phyloP scores from a whole-genome alignment of 2,888 invertebrate species.

The Diarsia dahlii region DNA sequence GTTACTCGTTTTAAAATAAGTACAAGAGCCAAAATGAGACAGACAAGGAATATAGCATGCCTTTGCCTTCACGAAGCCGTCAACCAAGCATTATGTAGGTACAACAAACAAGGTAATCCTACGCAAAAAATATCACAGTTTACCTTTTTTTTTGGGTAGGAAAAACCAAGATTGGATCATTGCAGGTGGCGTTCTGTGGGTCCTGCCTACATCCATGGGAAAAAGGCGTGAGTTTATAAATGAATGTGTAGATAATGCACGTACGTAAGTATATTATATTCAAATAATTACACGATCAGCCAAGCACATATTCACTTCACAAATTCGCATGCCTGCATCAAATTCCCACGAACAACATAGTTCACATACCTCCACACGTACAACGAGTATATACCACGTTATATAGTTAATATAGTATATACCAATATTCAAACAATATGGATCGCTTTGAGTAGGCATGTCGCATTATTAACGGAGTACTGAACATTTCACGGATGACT shows the following conservation, averaged over 20 bases:
- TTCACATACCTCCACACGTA: slow-evolving; percentile 26
- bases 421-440: slow-evolving; percentile 23
- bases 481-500: slow-evolving; percentile 64
- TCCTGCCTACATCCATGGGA: too few species aligned
- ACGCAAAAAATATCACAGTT: too few species aligned
- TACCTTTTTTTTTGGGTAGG: too few species aligned
- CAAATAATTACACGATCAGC: too few species aligned
- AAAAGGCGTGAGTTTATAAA: too few species aligned
- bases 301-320: not conserved
- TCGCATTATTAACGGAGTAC: slow-evolving; percentile 60
- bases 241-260: too few species aligned
- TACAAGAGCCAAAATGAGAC: not conserved
- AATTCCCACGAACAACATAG: slow-evolving; percentile 34
- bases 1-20: not conserved
- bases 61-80: not conserved
- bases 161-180: too few species aligned
- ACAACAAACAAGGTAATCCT: too few species aligned
- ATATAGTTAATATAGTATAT: slow-evolving; percentile 14
- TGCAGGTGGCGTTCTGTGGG: too few species aligned
- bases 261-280: too few species aligned
- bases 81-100: too few species aligned
- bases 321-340: slow-evolving; percentile 26
- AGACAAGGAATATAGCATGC: not conserved
- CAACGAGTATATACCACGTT: not conserved
- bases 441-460: slow-evolving; percentile 42